Base-by-base conservation (phyloP, 2,888 invertebrate species). In the Diarsia mendica region DNA sequence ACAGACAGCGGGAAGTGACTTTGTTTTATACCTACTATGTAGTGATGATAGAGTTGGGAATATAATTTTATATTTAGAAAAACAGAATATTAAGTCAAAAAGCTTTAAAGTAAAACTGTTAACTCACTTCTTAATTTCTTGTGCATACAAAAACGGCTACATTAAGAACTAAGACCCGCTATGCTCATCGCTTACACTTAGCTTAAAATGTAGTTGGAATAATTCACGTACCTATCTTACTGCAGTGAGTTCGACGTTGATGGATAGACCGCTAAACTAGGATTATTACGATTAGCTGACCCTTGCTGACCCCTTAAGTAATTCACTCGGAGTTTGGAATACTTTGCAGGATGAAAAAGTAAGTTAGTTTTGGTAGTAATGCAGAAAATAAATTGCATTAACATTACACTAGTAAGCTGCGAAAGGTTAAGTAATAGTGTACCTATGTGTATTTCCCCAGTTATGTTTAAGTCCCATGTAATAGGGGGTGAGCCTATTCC, bases 171-270 rank as follows among this genome's bases (percentile, higher is more conserved):
- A 48, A 51, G 23, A 67, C 44, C 28, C 33, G 33, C 61, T 53
- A 3, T 55, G 72, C 82, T 82, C 75, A 65, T 85, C 61, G 53
- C 73, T 84, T 79, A 72, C 51, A 65, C 71, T 75, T 51, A 64
- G 58, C 79, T 74, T 70, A 70, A 81, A 73, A 79, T 78, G 69
- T 85, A 82, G 79, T 84, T 75, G 85, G 79, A 87, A 86, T 88
- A 88, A 87, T 84, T 87, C 83, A 85, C 80, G 83, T 80, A 87
- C 83, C 85, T 69, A 87, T 83, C 85, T 69, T 67, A 73, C 70
- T 79, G 49, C 75, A 77, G 82, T 75, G 61, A 77, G 78, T 63
- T 64, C 65, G 87, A 88, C 89, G 80, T 84, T 90, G 89, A 90
- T 85, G 85, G 84, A 87, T 88, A 69, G 79, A 67, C 18, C 58